phyloP scores from a whole-genome alignment of 2,113 vertebrate genomes.

The Pogonocichla stellata region DNA sequence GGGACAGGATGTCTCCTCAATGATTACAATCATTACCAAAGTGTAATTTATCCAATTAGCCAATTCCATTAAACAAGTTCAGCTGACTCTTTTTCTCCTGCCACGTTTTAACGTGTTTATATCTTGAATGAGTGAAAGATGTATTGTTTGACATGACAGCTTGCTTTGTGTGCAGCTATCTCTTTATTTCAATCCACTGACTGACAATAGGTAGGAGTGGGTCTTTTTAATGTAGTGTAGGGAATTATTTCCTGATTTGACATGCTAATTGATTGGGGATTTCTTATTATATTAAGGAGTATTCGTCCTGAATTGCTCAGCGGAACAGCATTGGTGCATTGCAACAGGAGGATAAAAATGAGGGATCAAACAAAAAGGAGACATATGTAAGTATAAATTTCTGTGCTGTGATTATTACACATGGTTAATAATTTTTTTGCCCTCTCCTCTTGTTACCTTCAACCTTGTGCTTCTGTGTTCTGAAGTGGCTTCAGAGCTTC shows the following conservation, averaged over 20 bases:
- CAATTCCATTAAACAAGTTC: conserved; percentile 61
- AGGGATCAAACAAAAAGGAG: not conserved
- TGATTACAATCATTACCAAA: conserved; percentile 56
- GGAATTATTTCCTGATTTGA: conserved; percentile 59
- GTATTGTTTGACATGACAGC: conserved; percentile 43
- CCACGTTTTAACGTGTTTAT: conserved; percentile 55
- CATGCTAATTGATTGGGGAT: conserved; percentile 32
- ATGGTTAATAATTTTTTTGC: not conserved
- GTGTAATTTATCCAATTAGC: conserved; percentile 70
- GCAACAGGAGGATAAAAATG: not conserved
- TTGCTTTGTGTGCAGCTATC: conserved; percentile 10
- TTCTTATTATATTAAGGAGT: conserved; percentile 1
- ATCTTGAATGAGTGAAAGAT: conserved; percentile 43
- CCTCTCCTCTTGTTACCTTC: not conserved
- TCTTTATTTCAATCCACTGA: conserved; percentile 56
- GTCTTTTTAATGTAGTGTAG: conserved; percentile 40
- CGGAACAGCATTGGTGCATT: not conserved
- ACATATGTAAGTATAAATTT: not conserved
- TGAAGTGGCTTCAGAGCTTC: not conserved
- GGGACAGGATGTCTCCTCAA: conserved; percentile 10
- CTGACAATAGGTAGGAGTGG: conserved; percentile 57
- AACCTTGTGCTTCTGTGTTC: not conserved
- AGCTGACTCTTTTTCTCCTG: conserved; percentile 40
- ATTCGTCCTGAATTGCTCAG: not conserved
- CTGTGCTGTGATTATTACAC: not conserved